Evolutionary conservation across 2,113 vertebrate genomes (phyloP).

Genomic region (Tor tambroides): DNA sequence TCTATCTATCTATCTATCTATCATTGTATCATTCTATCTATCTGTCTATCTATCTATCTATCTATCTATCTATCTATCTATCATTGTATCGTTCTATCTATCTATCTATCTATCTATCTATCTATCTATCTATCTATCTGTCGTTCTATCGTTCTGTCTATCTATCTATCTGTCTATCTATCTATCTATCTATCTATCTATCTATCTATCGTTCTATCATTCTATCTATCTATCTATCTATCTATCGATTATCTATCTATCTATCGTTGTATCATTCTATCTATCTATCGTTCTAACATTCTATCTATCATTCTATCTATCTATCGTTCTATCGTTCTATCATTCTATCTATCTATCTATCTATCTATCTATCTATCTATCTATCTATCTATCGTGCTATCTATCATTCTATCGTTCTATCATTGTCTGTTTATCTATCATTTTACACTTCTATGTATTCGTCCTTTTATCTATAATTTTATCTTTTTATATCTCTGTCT

Average conservation of each 20-base stretch:
- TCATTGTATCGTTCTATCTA: background rate
- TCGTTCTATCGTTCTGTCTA: background rate
- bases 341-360: background rate
- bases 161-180: background rate
- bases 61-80: background rate
- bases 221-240: background rate
- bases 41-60: background rate
- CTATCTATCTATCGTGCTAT: background rate
- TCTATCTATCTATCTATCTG: background rate
- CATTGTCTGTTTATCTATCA: accelerated
- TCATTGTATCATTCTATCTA: background rate
- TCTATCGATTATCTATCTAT: background rate
- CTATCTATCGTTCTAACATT: background rate
- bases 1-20: background rate
- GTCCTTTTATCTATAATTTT: no score
- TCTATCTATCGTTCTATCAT: background rate
- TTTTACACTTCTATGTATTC: no score
- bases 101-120: background rate
- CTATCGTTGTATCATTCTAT: no score
- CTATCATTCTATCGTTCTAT: background rate
- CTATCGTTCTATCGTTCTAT: background rate
- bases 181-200: background rate
- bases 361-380: background rate
- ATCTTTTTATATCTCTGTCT: background rate
- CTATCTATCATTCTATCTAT: background rate